Percentiles rank a stretch among this genome's conserved stretches.
These are phyloP conservation scores for Diplodus sargus DNA, from an alignment of 2,797 vertebrate genomes.

Conservation along the genomic window DNA sequence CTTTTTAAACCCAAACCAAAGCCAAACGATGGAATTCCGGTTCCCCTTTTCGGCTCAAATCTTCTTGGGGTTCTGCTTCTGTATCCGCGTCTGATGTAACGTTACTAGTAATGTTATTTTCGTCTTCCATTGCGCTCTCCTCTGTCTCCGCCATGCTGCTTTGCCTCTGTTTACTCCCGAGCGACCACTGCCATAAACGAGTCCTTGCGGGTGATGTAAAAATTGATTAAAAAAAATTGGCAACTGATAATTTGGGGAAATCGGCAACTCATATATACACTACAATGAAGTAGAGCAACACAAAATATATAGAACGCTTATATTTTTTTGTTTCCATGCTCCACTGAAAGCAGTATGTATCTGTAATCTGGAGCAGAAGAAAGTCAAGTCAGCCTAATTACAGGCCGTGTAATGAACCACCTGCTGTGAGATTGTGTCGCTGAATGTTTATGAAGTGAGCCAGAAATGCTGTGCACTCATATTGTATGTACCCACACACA, in stretches of 20 bases:
- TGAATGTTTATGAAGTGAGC: conserved; percentile 65
- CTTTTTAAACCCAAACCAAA: too few relatives aligned
- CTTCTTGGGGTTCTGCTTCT: too few relatives aligned
- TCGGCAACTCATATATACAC: neutral
- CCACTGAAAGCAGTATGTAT: conserved; percentile 75
- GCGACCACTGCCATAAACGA: too few relatives aligned
- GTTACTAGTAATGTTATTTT: too few relatives aligned
- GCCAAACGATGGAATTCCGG: too few relatives aligned
- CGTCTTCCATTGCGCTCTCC: too few relatives aligned
- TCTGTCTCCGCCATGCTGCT: too few relatives aligned
- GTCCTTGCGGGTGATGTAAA: too few relatives aligned
- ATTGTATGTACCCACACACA: conserved; percentile 38
- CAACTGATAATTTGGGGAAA: conserved; percentile 6
- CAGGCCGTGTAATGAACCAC: conserved; percentile 77
- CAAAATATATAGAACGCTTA: conserved; percentile 54
- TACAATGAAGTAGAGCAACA: conserved; percentile 44
- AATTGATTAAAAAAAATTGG: too few relatives aligned
- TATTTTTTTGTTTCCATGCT: conserved; percentile 64
- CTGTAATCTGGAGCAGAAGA: conserved; percentile 76
- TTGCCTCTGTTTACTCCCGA: too few relatives aligned
- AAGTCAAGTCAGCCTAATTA: conserved; percentile 81
- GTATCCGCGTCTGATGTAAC: too few relatives aligned
- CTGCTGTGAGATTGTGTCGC: conserved; percentile 72
- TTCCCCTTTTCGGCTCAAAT: too few relatives aligned
- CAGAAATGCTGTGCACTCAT: conserved; percentile 56